These are phyloP conservation scores for Dermolepida albohirtum DNA, from an alignment of 2,888 invertebrate species.

Conservation along the genomic window DNA sequence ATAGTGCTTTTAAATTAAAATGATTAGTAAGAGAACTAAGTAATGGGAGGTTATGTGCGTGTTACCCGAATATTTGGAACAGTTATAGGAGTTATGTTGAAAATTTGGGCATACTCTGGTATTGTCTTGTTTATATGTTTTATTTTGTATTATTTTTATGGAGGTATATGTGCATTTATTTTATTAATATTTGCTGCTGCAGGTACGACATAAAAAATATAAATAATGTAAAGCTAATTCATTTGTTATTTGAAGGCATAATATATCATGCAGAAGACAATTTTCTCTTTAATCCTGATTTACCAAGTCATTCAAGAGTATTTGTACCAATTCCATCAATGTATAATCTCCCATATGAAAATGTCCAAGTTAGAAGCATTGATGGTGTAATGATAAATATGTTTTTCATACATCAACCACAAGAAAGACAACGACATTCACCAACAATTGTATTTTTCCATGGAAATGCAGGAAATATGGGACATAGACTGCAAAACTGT, in stretches of 20 bases:
- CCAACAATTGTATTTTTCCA: slow-evolving; percentile 93
- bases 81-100: slow-evolving; percentile 71
- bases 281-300: slow-evolving; percentile 89
- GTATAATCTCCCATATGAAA: slow-evolving; percentile 89
- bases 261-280: slow-evolving; percentile 89
- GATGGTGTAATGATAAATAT: slow-evolving; percentile 85
- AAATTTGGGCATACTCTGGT: slow-evolving; percentile 83
- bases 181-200: slow-evolving; percentile 77
- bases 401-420: slow-evolving; percentile 83
- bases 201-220: slow-evolving; percentile 66
- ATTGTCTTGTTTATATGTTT: slow-evolving; percentile 80
- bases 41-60: slow-evolving; percentile 63
- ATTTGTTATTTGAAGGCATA: slow-evolving; percentile 70
- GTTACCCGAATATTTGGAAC: slow-evolving; percentile 63
- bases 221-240: slow-evolving; percentile 5
- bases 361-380: slow-evolving; percentile 77
- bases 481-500: slow-evolving; percentile 91
- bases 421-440: slow-evolving; percentile 74
- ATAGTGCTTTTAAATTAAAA: slow-evolving; percentile 17
- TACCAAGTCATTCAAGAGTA: slow-evolving; percentile 88
- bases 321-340: slow-evolving; percentile 90
- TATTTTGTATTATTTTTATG: slow-evolving; percentile 86
- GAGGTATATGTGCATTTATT: slow-evolving; percentile 78
- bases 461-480: slow-evolving; percentile 98
- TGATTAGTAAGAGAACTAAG: slow-evolving; percentile 35